Evolutionary conservation across 2,888 invertebrate species (phyloP).

Genomic region (Drosophila trichaetosa): DNA sequence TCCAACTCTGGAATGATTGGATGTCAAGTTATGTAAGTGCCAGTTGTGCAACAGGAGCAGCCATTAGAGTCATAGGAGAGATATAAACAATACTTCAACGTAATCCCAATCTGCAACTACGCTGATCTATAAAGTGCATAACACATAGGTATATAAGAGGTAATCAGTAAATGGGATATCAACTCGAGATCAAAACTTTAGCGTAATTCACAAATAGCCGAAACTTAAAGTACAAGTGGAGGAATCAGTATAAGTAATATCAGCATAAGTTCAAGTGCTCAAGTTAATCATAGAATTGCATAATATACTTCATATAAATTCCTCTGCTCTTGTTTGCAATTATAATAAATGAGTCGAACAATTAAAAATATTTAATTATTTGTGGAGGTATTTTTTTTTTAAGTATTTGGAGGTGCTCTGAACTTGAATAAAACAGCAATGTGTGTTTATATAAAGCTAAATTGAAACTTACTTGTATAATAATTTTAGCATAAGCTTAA

Average conservation of each 20-base stretch:
- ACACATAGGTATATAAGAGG: neutral
- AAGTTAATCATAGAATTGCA: neutral
- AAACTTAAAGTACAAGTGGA: neutral
- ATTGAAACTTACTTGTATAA: neutral
- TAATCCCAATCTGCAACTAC: neutral
- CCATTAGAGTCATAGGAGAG: neutral
- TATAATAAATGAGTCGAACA: neutral
- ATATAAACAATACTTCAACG: neutral
- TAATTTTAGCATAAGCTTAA: neutral
- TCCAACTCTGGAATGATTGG: slow-evolving; percentile 26
- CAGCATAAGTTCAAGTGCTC: neutral
- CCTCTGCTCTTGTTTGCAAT: neutral
- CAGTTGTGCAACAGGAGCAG: slow-evolving; percentile 44
- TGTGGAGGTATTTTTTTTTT: no score
- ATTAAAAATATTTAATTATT: neutral
- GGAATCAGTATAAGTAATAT: neutral
- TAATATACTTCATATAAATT: neutral
- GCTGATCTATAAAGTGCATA: neutral
- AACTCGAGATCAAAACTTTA: neutral
- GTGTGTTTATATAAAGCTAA: neutral
- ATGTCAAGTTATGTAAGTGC: slow-evolving; percentile 22
- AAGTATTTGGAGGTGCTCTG: no score
- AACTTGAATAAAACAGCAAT: neutral
- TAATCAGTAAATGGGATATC: neutral
- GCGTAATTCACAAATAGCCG: no score